Base-by-base conservation (phyloP, 2,113 vertebrate genomes). In the Elgaria multicarinata region DNA sequence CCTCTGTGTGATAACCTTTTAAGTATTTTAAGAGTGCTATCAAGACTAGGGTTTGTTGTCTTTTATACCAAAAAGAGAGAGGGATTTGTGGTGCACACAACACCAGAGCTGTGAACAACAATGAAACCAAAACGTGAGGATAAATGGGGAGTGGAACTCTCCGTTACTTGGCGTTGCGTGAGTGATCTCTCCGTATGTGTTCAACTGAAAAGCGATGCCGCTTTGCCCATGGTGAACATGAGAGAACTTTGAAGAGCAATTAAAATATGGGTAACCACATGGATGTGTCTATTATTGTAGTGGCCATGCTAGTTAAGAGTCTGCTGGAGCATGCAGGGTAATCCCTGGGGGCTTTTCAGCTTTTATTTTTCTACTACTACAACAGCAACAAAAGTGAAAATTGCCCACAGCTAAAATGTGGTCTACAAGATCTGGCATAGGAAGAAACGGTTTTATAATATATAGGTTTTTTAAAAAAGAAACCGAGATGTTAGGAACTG, bases 181-280 rank as follows among this genome's bases (percentile, higher is more conserved):
- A 84, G 44, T 67, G 82, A 89, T 85, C 77, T 88, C 66, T 80
- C 86, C 22, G 16, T 55, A 84, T 84, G 82, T 53, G n/a, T 55
- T 85, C 28, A 13, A 44, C 74, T 85, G 44, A 78, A 89, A 78
- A 67, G 44, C 3, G 62, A 89, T 85, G 81, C 77, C 16, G 74
- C 81, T 85, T 77, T 69, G 82, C 82, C 72, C 74, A 89, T 4
- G 24, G 74, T 85, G 75, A 89, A 78, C 74, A 89, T 84, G 88
- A 55, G 46, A 55, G 74, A 89, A 55, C 88, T 78, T 77, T 89
- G 88, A 89, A 62, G 36, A 89, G 74, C 75, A 89, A 89, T 89
- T 85, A 89, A 89, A 85, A 78, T 72, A 89, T 14, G 18, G 74
- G 74, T 78, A 89, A 78, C 83, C 62, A 78, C 62, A 85, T 36